These are phyloP conservation scores for Anser brachyrhynchus DNA, from an alignment of 2,113 vertebrate genomes.

Conservation along the genomic window DNA sequence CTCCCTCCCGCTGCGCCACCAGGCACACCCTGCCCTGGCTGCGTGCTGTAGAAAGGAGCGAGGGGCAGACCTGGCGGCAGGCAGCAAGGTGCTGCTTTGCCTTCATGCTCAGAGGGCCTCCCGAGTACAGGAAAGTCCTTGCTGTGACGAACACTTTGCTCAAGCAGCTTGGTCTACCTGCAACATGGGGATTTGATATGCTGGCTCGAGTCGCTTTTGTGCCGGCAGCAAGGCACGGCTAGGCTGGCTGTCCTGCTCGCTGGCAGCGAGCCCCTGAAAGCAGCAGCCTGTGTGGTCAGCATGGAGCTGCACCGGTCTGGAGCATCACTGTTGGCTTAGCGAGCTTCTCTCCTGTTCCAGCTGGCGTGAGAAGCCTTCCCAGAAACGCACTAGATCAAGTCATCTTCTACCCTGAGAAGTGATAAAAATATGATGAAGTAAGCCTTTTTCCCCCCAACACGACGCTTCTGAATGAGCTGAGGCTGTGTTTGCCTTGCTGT, in stretches of 20 bases:
- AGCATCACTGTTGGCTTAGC: neutral
- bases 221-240: neutral
- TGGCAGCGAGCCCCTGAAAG: neutral
- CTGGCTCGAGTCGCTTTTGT: neutral
- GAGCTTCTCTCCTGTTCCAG: neutral
- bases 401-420: neutral
- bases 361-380: neutral
- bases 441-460: neutral
- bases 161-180: neutral
- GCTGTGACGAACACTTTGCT: neutral
- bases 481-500: neutral
- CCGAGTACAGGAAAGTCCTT: neutral
- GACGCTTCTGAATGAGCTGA: neutral
- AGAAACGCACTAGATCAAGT: neutral
- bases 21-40: neutral
- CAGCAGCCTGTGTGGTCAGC: no score
- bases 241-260: neutral
- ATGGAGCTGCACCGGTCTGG: neutral
- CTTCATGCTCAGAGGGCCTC: neutral
- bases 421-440: neutral
- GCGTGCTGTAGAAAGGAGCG: neutral
- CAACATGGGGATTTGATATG: neutral
- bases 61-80: neutral
- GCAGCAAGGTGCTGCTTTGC: neutral
- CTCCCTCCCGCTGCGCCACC: accelerated